Base-by-base conservation (phyloP, 2,888 invertebrate genomes). In the Myopa testacea region DNA sequence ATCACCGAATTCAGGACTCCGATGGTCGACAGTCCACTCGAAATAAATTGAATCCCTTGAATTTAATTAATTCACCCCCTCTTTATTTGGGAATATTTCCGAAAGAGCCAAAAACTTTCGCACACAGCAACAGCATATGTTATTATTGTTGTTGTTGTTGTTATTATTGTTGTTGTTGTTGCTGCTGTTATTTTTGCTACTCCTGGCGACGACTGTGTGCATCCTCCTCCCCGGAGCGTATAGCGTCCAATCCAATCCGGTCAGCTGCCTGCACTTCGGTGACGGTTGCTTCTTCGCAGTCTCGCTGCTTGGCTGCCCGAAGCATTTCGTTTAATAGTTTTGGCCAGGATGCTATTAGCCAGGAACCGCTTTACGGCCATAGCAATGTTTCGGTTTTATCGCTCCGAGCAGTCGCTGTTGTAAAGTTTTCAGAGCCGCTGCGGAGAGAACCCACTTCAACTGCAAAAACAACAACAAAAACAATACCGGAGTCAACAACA, bases 311-410 rank as follows among this genome's bases (percentile, higher is more conserved):
- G n/a, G 55, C 55, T 55, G 55, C 55, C 55, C 3, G 55, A 0
- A 73, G 45, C 63, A 63, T 26, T 73, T 52, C 63, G 16, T 74
- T 63, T 74, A 74, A 50, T 74, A 65, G 50, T 50, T 75, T 34
- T 58, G 69, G 68, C 68, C 75, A 68, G 58, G 68, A 58, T 69
- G 75, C 58, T 75, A 68, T 75, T 68, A 69, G 68, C 75, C n/a
- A 37, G 37, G 58, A 38, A 68, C 38, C 63, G 65, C 58, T 67
- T 68, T 69, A 69, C 52, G 69, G 75, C 55, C 68, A 60, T 26
- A 60, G 75, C 45, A 58, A 38, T 58, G 68, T 26, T 58, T 75
- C 50, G 75, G 26, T 45, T 74, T 74, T 50, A 65, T 55, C 70
- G 12, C 58, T 14, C 16, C 19, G 16, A 55, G 8, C 52, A n/a